phyloP scores from a whole-genome alignment of 2,113 vertebrate genomes.

The Mormoops blainvillei region DNA sequence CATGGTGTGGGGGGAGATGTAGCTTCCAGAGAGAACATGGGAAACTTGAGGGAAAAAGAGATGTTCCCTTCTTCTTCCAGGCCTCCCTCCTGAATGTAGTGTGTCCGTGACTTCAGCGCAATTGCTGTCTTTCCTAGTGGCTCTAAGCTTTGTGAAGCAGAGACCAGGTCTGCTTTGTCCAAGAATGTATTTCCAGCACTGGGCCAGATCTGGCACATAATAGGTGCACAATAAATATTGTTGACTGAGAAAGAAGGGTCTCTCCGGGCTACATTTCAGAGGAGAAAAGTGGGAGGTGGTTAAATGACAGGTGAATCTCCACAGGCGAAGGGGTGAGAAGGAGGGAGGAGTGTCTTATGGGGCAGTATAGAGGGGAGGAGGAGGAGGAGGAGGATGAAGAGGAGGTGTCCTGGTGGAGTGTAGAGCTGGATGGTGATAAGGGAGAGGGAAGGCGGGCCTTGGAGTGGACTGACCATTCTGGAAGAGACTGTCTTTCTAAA shows the following conservation, averaged over 20 bases:
- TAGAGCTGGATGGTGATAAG: not conserved
- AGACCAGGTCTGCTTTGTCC: not conserved
- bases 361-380: not conserved
- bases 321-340: not conserved
- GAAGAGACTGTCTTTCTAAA: not conserved
- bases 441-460: not conserved
- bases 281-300: not conserved
- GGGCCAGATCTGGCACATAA: not conserved
- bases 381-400: too few species aligned
- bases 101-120: not conserved
- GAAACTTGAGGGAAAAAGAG: not conserved
- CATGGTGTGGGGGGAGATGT: rapidly evolving
- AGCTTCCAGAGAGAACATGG: not conserved
- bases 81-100: not conserved
- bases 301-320: not conserved
- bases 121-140: not conserved
- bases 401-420: not conserved
- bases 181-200: not conserved
- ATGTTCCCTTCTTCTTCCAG: rapidly evolving
- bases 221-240: not conserved
- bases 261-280: not conserved
- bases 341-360: not conserved
- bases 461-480: not conserved
- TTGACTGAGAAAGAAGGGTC: not conserved
- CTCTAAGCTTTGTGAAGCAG: not conserved